These are phyloP conservation scores for Dendronephthya gigantea DNA, from an alignment of 64 coral and sea anemone genomes.

Conservation along the genomic window DNA sequence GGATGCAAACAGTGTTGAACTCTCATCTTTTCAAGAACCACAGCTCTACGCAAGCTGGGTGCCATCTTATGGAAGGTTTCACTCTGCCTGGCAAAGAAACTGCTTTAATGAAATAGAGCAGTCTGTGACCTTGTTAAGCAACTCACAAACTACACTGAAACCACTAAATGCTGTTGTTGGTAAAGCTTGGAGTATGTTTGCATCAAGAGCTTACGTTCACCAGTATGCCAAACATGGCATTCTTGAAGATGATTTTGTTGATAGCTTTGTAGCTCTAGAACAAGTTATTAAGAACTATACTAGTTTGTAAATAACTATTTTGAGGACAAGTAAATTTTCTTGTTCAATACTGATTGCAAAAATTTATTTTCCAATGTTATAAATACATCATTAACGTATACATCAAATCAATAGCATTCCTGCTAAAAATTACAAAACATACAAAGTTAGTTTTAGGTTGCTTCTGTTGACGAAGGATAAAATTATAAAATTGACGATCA, in stretches of 20 bases:
- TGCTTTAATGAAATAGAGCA: slow-evolving; percentile 88
- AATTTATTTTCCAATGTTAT: background rate
- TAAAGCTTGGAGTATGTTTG: slow-evolving; percentile 97
- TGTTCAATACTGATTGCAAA: too few relatives aligned
- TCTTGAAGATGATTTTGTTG: slow-evolving; percentile 88
- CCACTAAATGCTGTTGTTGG: slow-evolving; percentile 76
- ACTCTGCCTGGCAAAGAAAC: slow-evolving; percentile 58
- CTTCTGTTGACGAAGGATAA: background rate
- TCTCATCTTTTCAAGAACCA: slow-evolving; percentile 54
- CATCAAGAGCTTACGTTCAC: slow-evolving; percentile 94
- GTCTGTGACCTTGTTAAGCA: slow-evolving; percentile 74
- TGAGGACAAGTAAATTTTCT: too few relatives aligned
- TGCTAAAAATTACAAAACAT: background rate
- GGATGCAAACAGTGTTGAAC: slow-evolving; percentile 54
- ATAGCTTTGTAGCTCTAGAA: slow-evolving; percentile 85
- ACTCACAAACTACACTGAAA: slow-evolving; percentile 70
- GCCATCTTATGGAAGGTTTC: slow-evolving; percentile 25
- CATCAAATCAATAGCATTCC: background rate
- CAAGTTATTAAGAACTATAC: slow-evolving; percentile 79
- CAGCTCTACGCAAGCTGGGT: slow-evolving; percentile 67
- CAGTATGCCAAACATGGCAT: slow-evolving; percentile 95
- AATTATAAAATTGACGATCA: background rate
- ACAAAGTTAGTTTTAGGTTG: too few relatives aligned
- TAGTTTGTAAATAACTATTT: background rate
- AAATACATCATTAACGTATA: background rate